phyloP scores from a whole-genome alignment of 2,888 invertebrate genomes.

The Rhamnusium bicolor region DNA sequence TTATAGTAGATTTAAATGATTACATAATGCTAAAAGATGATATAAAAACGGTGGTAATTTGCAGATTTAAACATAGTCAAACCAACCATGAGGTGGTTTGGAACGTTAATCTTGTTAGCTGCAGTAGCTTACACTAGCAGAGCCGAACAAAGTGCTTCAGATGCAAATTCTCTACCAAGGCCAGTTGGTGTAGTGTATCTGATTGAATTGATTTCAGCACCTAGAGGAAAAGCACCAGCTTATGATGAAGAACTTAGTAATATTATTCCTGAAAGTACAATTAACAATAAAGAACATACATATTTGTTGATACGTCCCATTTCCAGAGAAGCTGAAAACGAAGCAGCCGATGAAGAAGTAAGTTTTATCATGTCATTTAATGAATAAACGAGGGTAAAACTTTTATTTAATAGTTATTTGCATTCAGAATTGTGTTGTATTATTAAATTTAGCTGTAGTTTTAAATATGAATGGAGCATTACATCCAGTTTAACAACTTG shows the following conservation, averaged over 20 bases:
- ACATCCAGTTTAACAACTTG: too few species aligned
- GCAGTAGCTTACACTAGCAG: slow-evolving; percentile 1
- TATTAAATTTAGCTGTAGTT: too few species aligned
- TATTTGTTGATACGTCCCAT: slow-evolving; percentile 13
- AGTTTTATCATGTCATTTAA: neutral
- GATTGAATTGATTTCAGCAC: slow-evolving; percentile 13
- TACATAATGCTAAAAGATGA: slow-evolving; percentile 3
- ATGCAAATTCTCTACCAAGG: neutral
- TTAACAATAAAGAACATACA: neutral
- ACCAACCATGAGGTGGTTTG: slow-evolving; percentile 28
- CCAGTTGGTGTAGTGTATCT: slow-evolving; percentile 26
- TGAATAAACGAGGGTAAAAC: too few species aligned
- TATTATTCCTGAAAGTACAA: neutral
- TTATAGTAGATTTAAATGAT: neutral
- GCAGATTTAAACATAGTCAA: neutral
- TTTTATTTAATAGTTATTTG: too few species aligned
- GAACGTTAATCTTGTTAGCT: slow-evolving; percentile 6
- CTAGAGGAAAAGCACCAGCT: neutral
- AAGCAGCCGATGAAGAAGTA: neutral
- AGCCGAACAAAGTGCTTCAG: neutral
- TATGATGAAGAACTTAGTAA: slow-evolving; percentile 16
- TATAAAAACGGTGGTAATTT: slow-evolving; percentile 23
- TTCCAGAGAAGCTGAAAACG: neutral
- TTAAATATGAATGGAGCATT: too few species aligned
- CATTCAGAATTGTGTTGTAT: too few species aligned